These are phyloP conservation scores for Noctuana brunneofusca DNA, from an alignment of 2,888 invertebrate species.

Conservation along the genomic window DNA sequence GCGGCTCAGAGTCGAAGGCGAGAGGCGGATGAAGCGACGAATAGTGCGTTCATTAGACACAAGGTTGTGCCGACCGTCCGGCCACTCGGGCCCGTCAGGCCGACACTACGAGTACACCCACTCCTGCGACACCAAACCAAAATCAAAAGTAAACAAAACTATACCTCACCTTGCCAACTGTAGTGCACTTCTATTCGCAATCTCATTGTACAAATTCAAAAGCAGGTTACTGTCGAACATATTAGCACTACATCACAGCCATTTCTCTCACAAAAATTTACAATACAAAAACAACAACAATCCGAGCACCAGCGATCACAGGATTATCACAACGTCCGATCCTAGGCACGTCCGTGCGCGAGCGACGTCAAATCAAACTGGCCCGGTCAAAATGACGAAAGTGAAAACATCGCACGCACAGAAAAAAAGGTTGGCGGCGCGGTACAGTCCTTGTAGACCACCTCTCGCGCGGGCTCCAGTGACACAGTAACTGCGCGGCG, in stretches of 20 bases:
- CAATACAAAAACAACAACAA: constrained; percentile 68
- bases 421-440: constrained; percentile 78
- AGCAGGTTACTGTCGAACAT: constrained; percentile 79
- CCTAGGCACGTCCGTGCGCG: constrained; percentile 80
- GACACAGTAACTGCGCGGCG: constrained; percentile 80
- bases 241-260: constrained; percentile 81
- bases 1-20: constrained; percentile 75
- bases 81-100: constrained; percentile 37
- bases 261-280: constrained; percentile 68
- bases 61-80: constrained; percentile 73
- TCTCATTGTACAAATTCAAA: constrained; percentile 81
- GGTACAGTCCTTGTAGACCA: constrained; percentile 80
- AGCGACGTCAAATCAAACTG: constrained; percentile 81
- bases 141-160: constrained; percentile 70
- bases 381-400: constrained; percentile 83
- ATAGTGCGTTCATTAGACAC: constrained; percentile 78
- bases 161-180: constrained; percentile 79
- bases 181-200: constrained; percentile 80
- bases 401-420: constrained; percentile 82
- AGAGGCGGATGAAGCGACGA: constrained; percentile 77
- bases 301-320: constrained; percentile 77
- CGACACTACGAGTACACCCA: constrained; percentile 46
- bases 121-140: constrained; percentile 51
- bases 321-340: constrained; percentile 75
- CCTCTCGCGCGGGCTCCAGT: constrained; percentile 80